A percentile compares a stretch with the other conserved stretches of the same genome.
Evolutionary conservation across 2,797 vertebrate genomes (phyloP).

Genomic region (Enteromius paludinosus): DNA sequence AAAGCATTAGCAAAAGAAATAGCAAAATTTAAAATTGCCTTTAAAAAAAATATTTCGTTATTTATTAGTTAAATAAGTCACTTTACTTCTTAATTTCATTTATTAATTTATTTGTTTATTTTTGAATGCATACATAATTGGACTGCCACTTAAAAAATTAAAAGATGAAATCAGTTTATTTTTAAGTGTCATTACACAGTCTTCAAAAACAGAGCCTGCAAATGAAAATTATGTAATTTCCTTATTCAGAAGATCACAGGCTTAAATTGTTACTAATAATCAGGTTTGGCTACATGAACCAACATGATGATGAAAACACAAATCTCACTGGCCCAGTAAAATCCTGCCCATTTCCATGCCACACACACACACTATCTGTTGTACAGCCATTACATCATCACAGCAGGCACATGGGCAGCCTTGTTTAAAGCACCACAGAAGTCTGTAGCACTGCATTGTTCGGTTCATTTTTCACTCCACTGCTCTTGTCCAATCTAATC

Average conservation of each 20-base stretch:
- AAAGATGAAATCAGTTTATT: background rate
- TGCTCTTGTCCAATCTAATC: constrained; percentile 73
- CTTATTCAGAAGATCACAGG: background rate
- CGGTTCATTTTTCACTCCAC: constrained; percentile 72
- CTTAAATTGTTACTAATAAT: constrained; percentile 22
- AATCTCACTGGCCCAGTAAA: background rate
- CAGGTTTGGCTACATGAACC: background rate
- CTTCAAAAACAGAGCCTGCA: background rate
- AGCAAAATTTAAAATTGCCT: background rate
- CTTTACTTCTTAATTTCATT: background rate
- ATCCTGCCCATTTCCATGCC: background rate
- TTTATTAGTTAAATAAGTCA: background rate
- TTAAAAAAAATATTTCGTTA: background rate
- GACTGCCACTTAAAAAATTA: background rate
- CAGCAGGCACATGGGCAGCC: constrained; percentile 69
- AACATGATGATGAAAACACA: background rate
- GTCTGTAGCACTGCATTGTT: constrained; percentile 65
- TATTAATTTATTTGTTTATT: background rate
- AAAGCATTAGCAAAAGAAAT: background rate
- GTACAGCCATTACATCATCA: constrained; percentile 45
- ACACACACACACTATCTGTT: constrained; percentile 37
- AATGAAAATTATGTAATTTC: background rate
- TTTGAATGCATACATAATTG: background rate
- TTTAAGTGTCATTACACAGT: background rate
- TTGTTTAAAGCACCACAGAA: constrained; percentile 69